A percentile compares a stretch with the other conserved stretches of the same genome.
These are phyloP conservation scores for Strigamia maritima DNA, from an alignment of 2,888 invertebrate genomes.

Conservation along the genomic window DNA sequence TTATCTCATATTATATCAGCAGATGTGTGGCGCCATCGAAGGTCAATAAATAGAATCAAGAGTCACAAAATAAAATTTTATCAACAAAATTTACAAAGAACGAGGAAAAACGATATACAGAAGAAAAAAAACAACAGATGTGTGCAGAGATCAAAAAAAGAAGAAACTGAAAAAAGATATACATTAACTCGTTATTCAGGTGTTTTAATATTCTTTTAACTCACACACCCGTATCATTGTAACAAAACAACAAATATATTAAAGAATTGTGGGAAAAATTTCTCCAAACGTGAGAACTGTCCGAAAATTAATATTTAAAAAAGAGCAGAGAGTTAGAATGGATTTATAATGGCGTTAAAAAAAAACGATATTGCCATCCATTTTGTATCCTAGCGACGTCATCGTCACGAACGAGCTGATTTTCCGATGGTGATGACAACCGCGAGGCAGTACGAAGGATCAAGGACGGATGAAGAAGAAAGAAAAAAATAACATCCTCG, in stretches of 20 bases:
- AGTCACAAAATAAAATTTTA: not conserved
- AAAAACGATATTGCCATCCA: not conserved
- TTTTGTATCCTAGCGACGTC: not conserved
- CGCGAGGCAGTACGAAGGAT: not conserved
- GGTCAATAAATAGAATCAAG: not conserved
- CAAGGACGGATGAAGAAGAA: not conserved
- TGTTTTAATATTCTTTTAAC: not conserved
- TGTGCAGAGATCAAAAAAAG: not conserved
- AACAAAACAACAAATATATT: not conserved
- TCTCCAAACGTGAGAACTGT: not conserved
- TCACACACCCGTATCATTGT: not conserved
- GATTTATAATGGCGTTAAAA: not conserved
- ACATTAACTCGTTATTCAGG: not conserved
- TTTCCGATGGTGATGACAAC: not conserved
- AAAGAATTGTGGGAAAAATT: not conserved
- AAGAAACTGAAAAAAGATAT: not conserved
- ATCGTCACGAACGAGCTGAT: not conserved
- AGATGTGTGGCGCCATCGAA: not conserved
- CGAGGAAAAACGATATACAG: too few relatives aligned
- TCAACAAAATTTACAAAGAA: conserved; percentile 1
- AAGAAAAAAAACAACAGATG: too few relatives aligned
- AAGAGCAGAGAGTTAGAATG: not conserved
- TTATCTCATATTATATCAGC: too few relatives aligned
- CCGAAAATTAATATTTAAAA: not conserved
- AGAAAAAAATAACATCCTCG: not conserved